Percentiles rank a stretch among this genome's conserved stretches.
These are phyloP conservation scores for Microcebus jonahi DNA, from an alignment of 2,113 vertebrate species.

Conservation along the genomic window DNA sequence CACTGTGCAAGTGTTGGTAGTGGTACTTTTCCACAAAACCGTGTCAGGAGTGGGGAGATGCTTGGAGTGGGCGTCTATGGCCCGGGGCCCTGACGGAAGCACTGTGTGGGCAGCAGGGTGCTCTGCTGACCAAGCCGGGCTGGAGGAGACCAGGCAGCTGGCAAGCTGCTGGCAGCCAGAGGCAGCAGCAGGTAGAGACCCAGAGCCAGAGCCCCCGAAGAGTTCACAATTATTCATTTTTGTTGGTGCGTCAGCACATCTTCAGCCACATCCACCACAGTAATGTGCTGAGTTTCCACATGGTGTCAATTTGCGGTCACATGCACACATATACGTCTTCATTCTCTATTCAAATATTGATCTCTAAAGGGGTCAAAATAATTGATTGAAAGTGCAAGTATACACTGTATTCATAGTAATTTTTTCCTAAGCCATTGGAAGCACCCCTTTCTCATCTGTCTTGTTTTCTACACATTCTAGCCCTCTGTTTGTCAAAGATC, in stretches of 20 bases:
- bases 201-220: background rate
- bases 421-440: background rate
- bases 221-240: slow-evolving; percentile 3
- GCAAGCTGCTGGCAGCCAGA: slow-evolving; percentile 9
- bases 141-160: background rate
- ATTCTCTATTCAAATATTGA: background rate
- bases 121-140: background rate
- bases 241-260: slow-evolving; percentile 48
- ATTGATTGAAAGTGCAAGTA: background rate
- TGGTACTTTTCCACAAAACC: background rate
- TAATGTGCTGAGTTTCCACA: slow-evolving; percentile 35
- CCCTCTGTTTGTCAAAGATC: background rate
- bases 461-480: background rate
- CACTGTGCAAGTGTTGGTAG: background rate
- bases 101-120: slow-evolving; percentile 14
- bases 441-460: background rate
- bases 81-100: background rate
- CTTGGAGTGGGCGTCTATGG: fast-evolving
- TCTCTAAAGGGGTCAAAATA: background rate
- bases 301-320: slow-evolving; percentile 45
- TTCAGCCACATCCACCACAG: background rate
- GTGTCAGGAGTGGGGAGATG: background rate
- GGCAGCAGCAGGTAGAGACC: slow-evolving; percentile 8
- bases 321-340: background rate
- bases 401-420: background rate